phyloP scores from a whole-genome alignment of 2,113 vertebrate genomes.

The Mastomys coucha region DNA sequence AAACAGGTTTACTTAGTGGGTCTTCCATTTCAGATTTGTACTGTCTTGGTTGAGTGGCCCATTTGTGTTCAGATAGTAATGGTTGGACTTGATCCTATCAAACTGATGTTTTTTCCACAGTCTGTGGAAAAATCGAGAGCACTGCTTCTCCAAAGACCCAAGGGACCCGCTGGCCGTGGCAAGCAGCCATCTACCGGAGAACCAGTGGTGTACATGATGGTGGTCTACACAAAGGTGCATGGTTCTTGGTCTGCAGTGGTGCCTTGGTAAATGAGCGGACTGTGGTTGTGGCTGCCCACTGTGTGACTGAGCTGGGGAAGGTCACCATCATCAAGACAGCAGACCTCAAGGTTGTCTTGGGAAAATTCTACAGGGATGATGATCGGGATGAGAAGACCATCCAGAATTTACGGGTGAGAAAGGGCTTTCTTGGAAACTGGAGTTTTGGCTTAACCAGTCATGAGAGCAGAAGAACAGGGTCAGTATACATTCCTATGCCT shows the following conservation, averaged over 20 bases:
- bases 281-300: slow-evolving; percentile 95
- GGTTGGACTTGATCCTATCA: neutral
- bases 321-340: slow-evolving; percentile 90
- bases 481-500: neutral
- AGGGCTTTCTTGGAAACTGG: neutral
- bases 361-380: slow-evolving; percentile 94
- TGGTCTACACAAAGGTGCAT: slow-evolving; percentile 87
- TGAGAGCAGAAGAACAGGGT: neutral
- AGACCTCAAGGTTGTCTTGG: slow-evolving; percentile 94
- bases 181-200: slow-evolving; percentile 94
- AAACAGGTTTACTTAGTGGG: neutral
- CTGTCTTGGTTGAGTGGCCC: neutral
- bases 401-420: slow-evolving; percentile 93
- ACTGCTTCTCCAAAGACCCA: slow-evolving; percentile 88
- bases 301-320: slow-evolving; percentile 96
- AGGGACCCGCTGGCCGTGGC: slow-evolving; percentile 95
- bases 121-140: slow-evolving; percentile 95
- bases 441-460: neutral
- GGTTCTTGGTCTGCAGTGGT: slow-evolving; percentile 97
- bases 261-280: slow-evolving; percentile 97
- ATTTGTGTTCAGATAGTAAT: neutral
- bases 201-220: slow-evolving; percentile 83
- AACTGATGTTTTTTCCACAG: slow-evolving; percentile 84
- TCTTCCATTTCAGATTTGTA: neutral
- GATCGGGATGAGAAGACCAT: slow-evolving; percentile 92